Evolutionary conservation across 2,797 vertebrate species (phyloP).

Genomic region (Borostomias antarcticus): DNA sequence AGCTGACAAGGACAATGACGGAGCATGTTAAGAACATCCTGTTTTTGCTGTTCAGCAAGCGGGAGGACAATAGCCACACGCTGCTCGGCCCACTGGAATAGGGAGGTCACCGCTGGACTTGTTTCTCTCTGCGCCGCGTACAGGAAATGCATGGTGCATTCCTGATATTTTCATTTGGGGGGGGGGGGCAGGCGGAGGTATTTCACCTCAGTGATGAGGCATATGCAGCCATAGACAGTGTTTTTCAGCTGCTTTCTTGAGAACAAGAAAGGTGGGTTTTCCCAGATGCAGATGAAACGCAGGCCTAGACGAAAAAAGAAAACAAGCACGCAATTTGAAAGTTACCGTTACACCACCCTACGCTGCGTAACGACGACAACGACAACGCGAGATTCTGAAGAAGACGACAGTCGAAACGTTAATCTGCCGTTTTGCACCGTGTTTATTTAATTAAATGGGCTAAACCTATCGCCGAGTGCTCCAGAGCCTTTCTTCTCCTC

Average conservation of each 20-base stretch:
- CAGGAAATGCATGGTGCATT: constrained; percentile 2
- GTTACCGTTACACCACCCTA: neutral
- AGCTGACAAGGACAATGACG: constrained; percentile 47
- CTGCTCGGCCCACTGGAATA: constrained; percentile 40
- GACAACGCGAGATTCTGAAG: too few relatives aligned
- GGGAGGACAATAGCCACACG: constrained; percentile 48
- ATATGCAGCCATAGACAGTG: neutral
- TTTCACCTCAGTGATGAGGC: neutral
- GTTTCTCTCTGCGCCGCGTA: neutral
- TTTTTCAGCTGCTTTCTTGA: neutral
- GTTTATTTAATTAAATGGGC: too few relatives aligned
- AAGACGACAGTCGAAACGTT: too few relatives aligned
- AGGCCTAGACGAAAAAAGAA: too few relatives aligned
- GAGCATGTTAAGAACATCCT: constrained; percentile 52
- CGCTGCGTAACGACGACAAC: too few relatives aligned
- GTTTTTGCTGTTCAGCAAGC: constrained; percentile 44
- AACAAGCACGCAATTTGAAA: too few relatives aligned
- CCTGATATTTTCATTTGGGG: neutral
- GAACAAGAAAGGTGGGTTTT: neutral
- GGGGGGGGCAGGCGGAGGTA: neutral
- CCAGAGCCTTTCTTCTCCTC: too few relatives aligned
- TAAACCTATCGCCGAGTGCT: too few relatives aligned
- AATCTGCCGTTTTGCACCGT: too few relatives aligned
- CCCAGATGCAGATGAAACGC: neutral
- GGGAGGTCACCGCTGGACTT: constrained; percentile 21